Percentiles rank a stretch among this genome's conserved stretches.
Conservation (phyloP, 2,113 vertebrate genomes). For the Galemys pyrenaicus region DNA sequence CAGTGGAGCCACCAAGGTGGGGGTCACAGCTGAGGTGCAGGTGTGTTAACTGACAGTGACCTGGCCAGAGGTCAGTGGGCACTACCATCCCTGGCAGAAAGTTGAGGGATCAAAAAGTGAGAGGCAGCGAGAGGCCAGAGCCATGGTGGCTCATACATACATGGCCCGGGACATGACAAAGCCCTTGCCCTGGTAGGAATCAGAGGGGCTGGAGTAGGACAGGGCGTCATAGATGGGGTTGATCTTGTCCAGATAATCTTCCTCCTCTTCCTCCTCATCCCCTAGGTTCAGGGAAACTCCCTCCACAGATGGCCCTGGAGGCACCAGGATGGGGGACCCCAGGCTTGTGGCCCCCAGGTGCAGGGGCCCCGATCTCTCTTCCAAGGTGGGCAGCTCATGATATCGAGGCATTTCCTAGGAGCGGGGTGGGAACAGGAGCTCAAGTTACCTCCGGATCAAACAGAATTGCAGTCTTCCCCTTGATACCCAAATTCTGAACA, state of each 20-base stretch:
- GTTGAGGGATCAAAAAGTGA: not conserved
- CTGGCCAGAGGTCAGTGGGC: not conserved
- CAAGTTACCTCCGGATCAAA: constrained; percentile 6
- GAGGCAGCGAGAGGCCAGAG: not conserved
- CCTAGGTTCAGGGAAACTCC: constrained; percentile 59
- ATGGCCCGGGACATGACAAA: constrained; percentile 85
- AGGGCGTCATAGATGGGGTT: constrained; percentile 82
- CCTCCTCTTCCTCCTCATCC: constrained; percentile 60
- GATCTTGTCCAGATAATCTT: constrained; percentile 82
- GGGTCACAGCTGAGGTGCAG: not conserved
- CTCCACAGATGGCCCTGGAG: constrained; percentile 33
- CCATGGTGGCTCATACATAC: constrained; percentile 76
- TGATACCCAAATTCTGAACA: not conserved
- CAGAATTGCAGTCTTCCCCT: not conserved
- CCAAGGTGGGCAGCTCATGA: constrained; percentile 79
- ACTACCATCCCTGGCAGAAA: not conserved
- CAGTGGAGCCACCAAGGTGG: not conserved
- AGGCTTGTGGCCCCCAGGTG: constrained; percentile 55
- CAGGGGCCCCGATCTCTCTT: constrained; percentile 70
- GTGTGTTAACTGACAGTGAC: constrained; percentile 9
- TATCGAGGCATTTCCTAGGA: constrained; percentile 77
- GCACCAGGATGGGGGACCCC: constrained; percentile 55
- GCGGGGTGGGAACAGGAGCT: not conserved
- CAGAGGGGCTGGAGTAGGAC: constrained; percentile 55
- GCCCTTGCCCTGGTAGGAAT: constrained; percentile 71